Evolutionary conservation across 1,140 invertebrate species (phyloP).

Genomic region (Saxidomus purpurata): DNA sequence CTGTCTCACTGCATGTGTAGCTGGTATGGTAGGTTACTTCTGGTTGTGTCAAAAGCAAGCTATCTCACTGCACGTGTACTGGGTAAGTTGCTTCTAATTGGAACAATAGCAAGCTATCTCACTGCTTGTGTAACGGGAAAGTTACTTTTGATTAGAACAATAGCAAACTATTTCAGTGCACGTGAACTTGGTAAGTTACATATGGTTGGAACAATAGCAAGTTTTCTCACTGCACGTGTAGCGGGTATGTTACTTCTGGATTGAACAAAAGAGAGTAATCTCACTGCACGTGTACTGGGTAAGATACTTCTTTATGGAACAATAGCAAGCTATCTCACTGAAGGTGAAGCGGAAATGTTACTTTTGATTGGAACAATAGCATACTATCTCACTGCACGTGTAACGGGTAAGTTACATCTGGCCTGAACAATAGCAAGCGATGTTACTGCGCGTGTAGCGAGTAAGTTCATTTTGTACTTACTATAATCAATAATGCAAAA

Average conservation of each 20-base stretch:
- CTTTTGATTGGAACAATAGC: too few species aligned
- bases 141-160: not conserved
- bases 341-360: too few species aligned
- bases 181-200: slow-evolving; percentile 1
- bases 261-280: slow-evolving; percentile 1
- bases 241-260: not conserved
- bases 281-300: slow-evolving; percentile 12
- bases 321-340: too few species aligned
- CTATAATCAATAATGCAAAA: too few species aligned
- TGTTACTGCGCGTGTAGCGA: too few species aligned
- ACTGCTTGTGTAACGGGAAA: slow-evolving; percentile 19
- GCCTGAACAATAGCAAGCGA: too few species aligned
- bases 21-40: not conserved
- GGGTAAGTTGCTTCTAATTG: not conserved
- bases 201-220: too few species aligned
- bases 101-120: slow-evolving; percentile 34
- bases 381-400: too few species aligned
- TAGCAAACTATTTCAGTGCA: slow-evolving; percentile 7
- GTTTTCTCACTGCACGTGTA: too few species aligned
- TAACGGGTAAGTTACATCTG: too few species aligned
- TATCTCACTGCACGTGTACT: slow-evolving; percentile 27
- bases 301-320: too few species aligned
- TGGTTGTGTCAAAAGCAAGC: not conserved
- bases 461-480: too few species aligned
- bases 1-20: slow-evolving; percentile 23